Evolutionary conservation across 2,113 vertebrate genomes (phyloP).

Genomic region (Poeciliopsis retropinna): DNA sequence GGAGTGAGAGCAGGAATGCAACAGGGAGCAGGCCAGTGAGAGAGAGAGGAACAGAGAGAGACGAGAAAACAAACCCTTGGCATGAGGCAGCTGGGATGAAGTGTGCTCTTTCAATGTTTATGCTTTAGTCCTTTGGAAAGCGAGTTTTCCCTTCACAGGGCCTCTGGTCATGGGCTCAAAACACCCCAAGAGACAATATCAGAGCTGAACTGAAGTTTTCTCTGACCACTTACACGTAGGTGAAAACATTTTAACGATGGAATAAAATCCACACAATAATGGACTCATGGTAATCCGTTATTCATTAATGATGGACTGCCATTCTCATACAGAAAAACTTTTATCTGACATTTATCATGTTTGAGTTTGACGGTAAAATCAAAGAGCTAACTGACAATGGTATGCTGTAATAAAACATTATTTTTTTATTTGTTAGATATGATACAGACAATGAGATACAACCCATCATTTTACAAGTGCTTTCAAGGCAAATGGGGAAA

Average conservation of each 20-base stretch:
- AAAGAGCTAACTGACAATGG: slow-evolving; percentile 7
- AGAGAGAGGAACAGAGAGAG: slow-evolving; percentile 5
- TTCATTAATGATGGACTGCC: slow-evolving; percentile 11
- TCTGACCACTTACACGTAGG: slow-evolving; percentile 1
- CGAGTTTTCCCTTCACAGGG: slow-evolving; percentile 51
- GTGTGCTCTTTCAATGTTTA: slow-evolving; percentile 65
- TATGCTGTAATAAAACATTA: neutral
- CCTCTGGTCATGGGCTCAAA: slow-evolving; percentile 39
- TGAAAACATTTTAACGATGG: slow-evolving; percentile 18
- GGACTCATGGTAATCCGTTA: too few species aligned
- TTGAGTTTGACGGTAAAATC: slow-evolving; percentile 19
- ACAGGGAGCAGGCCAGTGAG: slow-evolving; percentile 10
- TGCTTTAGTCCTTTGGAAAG: slow-evolving; percentile 57
- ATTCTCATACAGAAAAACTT: slow-evolving; percentile 19
- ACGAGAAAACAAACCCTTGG: slow-evolving; percentile 40
- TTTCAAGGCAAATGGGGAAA: neutral
- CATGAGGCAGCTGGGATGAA: slow-evolving; percentile 62
- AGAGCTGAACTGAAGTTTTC: slow-evolving; percentile 16
- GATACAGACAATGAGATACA: neutral
- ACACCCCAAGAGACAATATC: slow-evolving; percentile 59
- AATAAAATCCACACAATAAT: slow-evolving; percentile 20
- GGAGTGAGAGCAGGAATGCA: slow-evolving; percentile 26
- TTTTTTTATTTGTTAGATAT: slow-evolving; percentile 12
- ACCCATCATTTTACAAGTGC: neutral
- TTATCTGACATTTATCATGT: slow-evolving; percentile 32